Evolutionary conservation across 1,140 invertebrate species (phyloP), one percentile per base, ranked within the genome.

Genomic region (Listronotus bonariensis): DNA sequence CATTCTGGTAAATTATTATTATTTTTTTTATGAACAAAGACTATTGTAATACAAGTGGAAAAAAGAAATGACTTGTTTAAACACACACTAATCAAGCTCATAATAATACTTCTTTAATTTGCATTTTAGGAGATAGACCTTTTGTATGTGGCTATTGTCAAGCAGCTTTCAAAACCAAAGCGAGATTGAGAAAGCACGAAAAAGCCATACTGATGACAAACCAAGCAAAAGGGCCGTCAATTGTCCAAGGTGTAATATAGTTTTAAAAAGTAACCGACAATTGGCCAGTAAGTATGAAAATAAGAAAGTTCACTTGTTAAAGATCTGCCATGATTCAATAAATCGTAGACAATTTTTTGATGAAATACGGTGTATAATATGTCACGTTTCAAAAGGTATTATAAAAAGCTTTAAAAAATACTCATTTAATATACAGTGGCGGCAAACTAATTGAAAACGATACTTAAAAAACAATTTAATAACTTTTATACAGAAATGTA

Each of bases 161-260:
- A 41, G 62, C 69, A 59, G 45, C 62, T 6, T 76, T 76, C 43
- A 75, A 73, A 65, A 75, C 74, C 4, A 72, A 74, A 64, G 60
- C 72, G 5, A 55, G 72, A 41, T 46, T 76, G 18, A 66, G 41
- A 31, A 75, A 72, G 49, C 75, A 76, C 49, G 69, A 68, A 15
- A 72, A 66, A 68, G 56, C 9, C 75, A 76, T 48, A 65, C 66
- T 15, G 64, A 69, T 31, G 36, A 17, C 11, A 34, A 7, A 14
- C 38, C 41, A 17, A 58, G 46, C 5, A 69, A 65, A 49, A 70
- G 65, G 42, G 55, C 62, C 36, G 57, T 69, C 4, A 45, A 60
- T 9, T 76, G 75, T 60, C 68, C 69, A 12, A 56, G 72, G 40
- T 76, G 75, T 57, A 38, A 38, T 2, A 69, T 69, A 41, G 54